phyloP scores from a whole-genome alignment of 2,888 invertebrate species.

The Diadromus collaris region DNA sequence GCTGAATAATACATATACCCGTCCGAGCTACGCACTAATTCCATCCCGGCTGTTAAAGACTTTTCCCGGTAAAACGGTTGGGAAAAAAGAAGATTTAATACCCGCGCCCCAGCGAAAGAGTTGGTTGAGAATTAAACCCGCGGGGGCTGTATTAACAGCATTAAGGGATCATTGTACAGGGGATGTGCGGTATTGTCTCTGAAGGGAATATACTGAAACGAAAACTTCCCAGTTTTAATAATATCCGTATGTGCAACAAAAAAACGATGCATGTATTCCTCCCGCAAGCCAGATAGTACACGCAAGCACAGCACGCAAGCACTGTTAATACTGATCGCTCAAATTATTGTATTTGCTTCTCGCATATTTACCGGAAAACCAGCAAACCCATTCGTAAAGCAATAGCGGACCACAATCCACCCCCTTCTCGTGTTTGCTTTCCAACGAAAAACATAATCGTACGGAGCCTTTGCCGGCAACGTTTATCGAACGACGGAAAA shows the following conservation, averaged over 20 bases:
- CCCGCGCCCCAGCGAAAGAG: not conserved
- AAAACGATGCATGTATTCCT: not conserved
- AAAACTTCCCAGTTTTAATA: not conserved
- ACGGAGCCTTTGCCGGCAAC: not conserved
- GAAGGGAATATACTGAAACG: not conserved
- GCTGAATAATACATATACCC: not conserved
- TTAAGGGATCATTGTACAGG: not conserved
- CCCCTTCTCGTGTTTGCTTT: not conserved
- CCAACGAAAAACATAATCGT: not conserved
- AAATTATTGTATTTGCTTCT: not conserved
- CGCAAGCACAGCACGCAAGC: not conserved
- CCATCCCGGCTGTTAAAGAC: not conserved
- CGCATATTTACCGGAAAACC: not conserved
- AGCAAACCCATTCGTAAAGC: not conserved
- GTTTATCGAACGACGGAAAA: slow-evolving; percentile 7
- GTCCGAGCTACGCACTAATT: slow-evolving; percentile 1
- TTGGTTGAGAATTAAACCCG: not conserved
- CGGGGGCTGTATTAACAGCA: not conserved
- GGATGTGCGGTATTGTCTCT: not conserved
- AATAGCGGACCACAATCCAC: not conserved
- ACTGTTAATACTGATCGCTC: not conserved
- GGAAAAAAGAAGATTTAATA: slow-evolving; percentile 9
- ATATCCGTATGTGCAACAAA: not conserved
- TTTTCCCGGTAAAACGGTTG: not conserved
- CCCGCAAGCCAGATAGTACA: not conserved